A percentile compares a stretch with the other conserved stretches of the same genome.
Conservation (phyloP, 37 sponge, comb jelly and placozoan species). For the Ianthella basta region DNA sequence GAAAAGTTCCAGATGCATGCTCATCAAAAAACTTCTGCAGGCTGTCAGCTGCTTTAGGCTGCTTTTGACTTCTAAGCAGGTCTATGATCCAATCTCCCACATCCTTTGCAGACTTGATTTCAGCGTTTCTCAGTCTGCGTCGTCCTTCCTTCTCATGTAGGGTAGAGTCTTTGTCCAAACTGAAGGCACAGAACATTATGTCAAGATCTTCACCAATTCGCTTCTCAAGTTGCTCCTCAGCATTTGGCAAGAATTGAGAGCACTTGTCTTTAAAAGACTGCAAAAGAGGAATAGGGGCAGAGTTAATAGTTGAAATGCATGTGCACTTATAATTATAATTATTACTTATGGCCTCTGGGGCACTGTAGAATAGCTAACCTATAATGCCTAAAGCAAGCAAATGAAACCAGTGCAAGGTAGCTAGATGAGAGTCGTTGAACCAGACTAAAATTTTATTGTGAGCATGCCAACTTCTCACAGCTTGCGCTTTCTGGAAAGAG, state of each 20-base stretch:
- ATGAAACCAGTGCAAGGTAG: too few relatives aligned
- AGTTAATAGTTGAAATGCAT: too few relatives aligned
- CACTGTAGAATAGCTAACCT: too few relatives aligned
- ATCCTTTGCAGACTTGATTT: slow-evolving; percentile 40
- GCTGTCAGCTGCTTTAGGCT: slow-evolving; percentile 40
- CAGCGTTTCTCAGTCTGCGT: slow-evolving; percentile 40
- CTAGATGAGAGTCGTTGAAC: too few relatives aligned
- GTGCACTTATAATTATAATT: too few relatives aligned
- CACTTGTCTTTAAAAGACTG: too few relatives aligned
- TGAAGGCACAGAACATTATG: background rate
- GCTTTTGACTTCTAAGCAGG: slow-evolving; percentile 34
- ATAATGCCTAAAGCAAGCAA: too few relatives aligned
- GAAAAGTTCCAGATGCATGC: background rate
- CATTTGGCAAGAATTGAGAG: background rate
- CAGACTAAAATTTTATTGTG: too few relatives aligned
- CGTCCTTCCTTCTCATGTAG: background rate
- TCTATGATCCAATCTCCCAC: slow-evolving; percentile 53
- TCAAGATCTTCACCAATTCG: background rate
- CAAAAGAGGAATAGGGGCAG: too few relatives aligned
- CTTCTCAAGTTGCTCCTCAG: background rate
- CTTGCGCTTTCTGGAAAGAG: too few relatives aligned
- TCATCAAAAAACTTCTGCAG: slow-evolving; percentile 27
- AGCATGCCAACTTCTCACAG: too few relatives aligned
- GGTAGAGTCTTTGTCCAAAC: slow-evolving; percentile 9
- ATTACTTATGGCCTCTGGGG: too few relatives aligned